A percentile compares a stretch with the other conserved stretches of the same genome.
phyloP scores from a whole-genome alignment of 2,113 vertebrate genomes.

The Glareola pratincola region DNA sequence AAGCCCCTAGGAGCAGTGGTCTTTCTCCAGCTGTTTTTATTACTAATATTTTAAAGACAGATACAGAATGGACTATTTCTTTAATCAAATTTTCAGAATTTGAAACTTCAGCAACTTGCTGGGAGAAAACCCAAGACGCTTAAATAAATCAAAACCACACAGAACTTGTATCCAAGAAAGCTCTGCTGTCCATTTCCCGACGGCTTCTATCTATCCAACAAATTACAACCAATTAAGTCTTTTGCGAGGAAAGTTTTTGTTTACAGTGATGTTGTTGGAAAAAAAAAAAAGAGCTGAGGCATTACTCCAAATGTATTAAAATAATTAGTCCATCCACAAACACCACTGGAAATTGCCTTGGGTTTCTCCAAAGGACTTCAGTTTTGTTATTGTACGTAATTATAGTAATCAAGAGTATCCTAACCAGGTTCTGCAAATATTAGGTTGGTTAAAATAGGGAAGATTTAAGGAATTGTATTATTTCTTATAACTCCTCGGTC shows the following conservation, averaged over 20 bases:
- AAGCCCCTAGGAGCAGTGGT: neutral
- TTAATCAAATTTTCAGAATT: neutral
- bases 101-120: neutral
- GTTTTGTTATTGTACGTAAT: slow-evolving; percentile 1
- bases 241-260: neutral
- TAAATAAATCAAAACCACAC: neutral
- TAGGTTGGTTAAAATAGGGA: neutral
- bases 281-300: neutral
- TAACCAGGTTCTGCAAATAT: neutral
- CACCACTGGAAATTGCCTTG: slow-evolving; percentile 8
- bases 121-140: neutral
- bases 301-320: slow-evolving; percentile 27
- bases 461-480: neutral
- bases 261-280: neutral
- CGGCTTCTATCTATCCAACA: neutral
- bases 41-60: neutral
- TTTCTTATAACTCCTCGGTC: neutral
- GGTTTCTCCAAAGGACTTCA: neutral
- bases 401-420: neutral
- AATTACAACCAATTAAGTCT: slow-evolving; percentile 18
- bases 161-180: neutral
- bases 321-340: slow-evolving; percentile 43
- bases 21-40: neutral
- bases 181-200: neutral
- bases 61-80: neutral